Percentiles rank a stretch among this genome's conserved stretches.
These are phyloP conservation scores for Anagrus nilaparvatae DNA, from an alignment of 1,140 invertebrate species.

Conservation along the genomic window DNA sequence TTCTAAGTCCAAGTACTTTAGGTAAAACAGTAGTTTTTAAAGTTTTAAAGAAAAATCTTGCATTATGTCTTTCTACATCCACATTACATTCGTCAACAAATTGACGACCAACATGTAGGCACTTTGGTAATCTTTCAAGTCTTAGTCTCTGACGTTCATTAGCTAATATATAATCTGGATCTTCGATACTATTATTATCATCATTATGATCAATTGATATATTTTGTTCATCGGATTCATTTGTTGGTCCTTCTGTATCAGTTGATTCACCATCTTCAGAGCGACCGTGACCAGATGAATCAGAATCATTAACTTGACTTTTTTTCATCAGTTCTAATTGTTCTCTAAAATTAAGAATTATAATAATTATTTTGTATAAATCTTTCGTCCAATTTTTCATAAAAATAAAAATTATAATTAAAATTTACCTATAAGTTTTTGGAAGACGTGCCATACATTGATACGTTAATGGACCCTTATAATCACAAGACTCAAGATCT, in stretches of 20 bases:
- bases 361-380: not conserved
- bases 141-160: slow-evolving; percentile 44
- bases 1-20: slow-evolving; percentile 56
- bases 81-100: slow-evolving; percentile 57
- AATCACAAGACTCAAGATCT: slow-evolving; percentile 68
- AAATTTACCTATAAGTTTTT: slow-evolving; percentile 60
- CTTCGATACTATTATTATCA: slow-evolving; percentile 33
- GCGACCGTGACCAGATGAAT: slow-evolving; percentile 48
- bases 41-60: slow-evolving; percentile 62
- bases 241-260: slow-evolving; percentile 59
- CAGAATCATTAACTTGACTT: slow-evolving; percentile 45
- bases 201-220: not conserved
- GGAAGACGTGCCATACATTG: slow-evolving; percentile 71
- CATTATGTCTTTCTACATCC: slow-evolving; percentile 68
- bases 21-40: slow-evolving; percentile 61
- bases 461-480: slow-evolving; percentile 73
- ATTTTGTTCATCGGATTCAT: slow-evolving; percentile 40
- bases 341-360: slow-evolving; percentile 27
- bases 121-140: slow-evolving; percentile 55
- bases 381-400: not conserved
- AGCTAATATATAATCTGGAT: slow-evolving; percentile 37
- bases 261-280: slow-evolving; percentile 36
- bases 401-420: not conserved
- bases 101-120: slow-evolving; percentile 45
- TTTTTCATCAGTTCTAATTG: slow-evolving; percentile 44